Evolutionary conservation across 1,140 invertebrate genomes (phyloP), one percentile per base, ranked within the genome.

Genomic region (Asobara japonica): DNA sequence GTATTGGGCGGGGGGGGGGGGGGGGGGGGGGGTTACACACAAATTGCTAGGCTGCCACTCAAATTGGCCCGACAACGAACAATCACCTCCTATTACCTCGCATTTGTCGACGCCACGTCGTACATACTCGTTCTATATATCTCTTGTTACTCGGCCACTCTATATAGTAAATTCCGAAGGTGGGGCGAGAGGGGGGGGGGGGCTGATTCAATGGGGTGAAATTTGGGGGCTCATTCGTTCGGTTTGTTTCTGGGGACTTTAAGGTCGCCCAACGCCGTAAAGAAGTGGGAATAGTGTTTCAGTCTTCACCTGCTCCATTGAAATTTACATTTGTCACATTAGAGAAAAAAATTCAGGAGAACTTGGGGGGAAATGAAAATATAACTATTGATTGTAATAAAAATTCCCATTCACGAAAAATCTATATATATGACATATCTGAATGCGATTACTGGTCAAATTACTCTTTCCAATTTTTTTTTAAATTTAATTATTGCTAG

Each of bases 31-130:
- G 33, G 29, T 22, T 27, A 25, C 69, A 73, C 29, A 18, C 76
- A 84, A 87, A 86, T 87, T 85, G 79, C 83, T 79, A 76, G 81
- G 77, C 83, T 85, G 84, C 83, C 81, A 83, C 83, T 86, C 85
- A 86, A 87, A 87, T 87, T 87, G 85, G 84, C 85, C 84, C 78
- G 81, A 78, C 83, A 80, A 72, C 81, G 84, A 84, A 86, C 85
- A 86, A 86, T 86, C 84, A 80, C 83, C 22, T 78, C 84, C 83
- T 86, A 87, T 87, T 87, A 86, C 84, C 77, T 74, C 77, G 82
- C 85, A 85, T 86, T 86, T 85, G 83, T 85, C 83, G 82, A 79
- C 79, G 77, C 71, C 80, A 73, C 75, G 29, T 66, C 41, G 65
- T 56, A 25, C 36, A 13, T 33, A 51, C 68, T 31, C 33, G 64